Conservation (phyloP, 1,140 invertebrate genomes). For the Calosoma granatense region DNA sequence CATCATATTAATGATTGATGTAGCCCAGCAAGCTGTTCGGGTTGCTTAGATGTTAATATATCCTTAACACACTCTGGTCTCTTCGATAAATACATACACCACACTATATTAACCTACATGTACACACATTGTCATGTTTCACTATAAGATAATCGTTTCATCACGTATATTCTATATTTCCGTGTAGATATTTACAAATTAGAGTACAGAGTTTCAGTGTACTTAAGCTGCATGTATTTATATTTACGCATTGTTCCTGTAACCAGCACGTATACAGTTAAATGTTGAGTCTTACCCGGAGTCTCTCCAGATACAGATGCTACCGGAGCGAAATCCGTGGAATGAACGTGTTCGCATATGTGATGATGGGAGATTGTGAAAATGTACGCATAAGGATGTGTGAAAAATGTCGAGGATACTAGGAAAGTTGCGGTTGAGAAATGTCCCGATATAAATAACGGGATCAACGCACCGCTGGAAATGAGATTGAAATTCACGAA, state of each 20-base stretch:
- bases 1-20: conserved; percentile 3
- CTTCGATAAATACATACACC: background rate
- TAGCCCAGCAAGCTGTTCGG: background rate
- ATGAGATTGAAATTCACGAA: conserved; percentile 7
- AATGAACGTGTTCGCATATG: background rate
- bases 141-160: no score
- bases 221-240: no score
- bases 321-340: background rate
- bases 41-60: background rate
- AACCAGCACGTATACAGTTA: no score
- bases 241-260: no score
- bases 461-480: conserved; percentile 1
- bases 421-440: no score
- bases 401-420: background rate
- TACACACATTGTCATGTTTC: no score
- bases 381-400: background rate
- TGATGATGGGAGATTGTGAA: background rate
- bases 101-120: no score
- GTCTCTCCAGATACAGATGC: no score
- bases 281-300: no score
- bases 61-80: background rate
- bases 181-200: no score
- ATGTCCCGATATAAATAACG: conserved; percentile 1
- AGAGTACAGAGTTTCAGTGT: no score
- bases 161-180: no score